These are phyloP conservation scores for Eulemur macaco DNA, from an alignment of 2,113 vertebrate genomes.

Conservation along the genomic window DNA sequence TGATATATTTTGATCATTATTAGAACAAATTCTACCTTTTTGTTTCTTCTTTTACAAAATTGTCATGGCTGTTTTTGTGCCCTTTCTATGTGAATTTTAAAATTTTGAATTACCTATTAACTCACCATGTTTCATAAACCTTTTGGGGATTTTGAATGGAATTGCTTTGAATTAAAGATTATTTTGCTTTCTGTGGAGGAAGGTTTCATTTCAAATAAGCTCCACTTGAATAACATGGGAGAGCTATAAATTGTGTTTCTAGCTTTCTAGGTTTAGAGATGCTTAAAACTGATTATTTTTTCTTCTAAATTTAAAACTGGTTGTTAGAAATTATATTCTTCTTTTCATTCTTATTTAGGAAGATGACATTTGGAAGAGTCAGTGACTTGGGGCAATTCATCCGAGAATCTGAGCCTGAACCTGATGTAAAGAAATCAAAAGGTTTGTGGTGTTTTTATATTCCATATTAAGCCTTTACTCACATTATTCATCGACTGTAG, in stretches of 20 bases:
- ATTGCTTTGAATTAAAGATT: neutral
- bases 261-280: neutral
- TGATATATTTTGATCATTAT: neutral
- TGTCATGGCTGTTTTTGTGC: neutral
- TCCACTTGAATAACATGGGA: constrained; percentile 2
- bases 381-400: constrained; percentile 98
- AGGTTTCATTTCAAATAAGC: constrained; percentile 36
- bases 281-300: neutral
- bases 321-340: neutral
- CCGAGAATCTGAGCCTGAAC: constrained; percentile 97
- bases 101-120: constrained; percentile 15
- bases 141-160: constrained; percentile 10
- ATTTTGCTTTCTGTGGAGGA: constrained; percentile 23
- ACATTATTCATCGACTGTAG: neutral
- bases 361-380: constrained; percentile 98
- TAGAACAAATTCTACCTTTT: neutral
- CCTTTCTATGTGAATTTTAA: neutral
- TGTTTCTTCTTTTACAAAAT: neutral
- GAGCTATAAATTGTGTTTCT: constrained; percentile 3
- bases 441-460: constrained; percentile 83
- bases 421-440: constrained; percentile 99
- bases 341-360: constrained; percentile 84
- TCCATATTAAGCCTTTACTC: neutral
- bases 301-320: neutral
- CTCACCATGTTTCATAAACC: neutral